Conservation (phyloP, 1,140 invertebrate genomes). For the Geopemphigus sp. region DNA sequence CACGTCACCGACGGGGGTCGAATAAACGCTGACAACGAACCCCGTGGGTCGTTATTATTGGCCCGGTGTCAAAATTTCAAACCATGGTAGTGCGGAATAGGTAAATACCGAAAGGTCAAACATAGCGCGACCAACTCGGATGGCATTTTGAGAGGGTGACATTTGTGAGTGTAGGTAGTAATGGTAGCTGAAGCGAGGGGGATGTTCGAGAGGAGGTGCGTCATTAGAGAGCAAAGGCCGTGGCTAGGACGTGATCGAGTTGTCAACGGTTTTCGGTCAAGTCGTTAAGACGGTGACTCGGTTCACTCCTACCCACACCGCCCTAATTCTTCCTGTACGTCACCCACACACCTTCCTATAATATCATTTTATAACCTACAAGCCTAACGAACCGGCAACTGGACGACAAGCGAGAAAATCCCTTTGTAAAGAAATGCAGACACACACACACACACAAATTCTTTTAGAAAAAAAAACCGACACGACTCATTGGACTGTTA, state of each 20-base stretch:
- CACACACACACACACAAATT: neutral
- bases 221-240: constrained; percentile 47
- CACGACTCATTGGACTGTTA: constrained; percentile 35
- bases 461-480: neutral
- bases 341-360: neutral
- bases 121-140: constrained; percentile 2
- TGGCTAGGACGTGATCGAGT: constrained; percentile 47
- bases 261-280: constrained; percentile 49
- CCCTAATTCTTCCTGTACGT: neutral
- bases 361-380: constrained; percentile 24
- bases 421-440: neutral
- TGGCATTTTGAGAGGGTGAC: constrained; percentile 47
- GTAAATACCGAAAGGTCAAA: constrained; percentile 48
- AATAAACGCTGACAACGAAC: constrained; percentile 35
- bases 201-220: constrained; percentile 15
- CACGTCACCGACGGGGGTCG: constrained; percentile 1
- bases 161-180: constrained; percentile 34
- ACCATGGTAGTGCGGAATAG: constrained; percentile 29
- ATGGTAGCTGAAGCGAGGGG: neutral
- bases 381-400: constrained; percentile 45
- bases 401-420: constrained; percentile 38
- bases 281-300: constrained; percentile 43
- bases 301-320: neutral
- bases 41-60: constrained; percentile 38
- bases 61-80: constrained; percentile 39